Percentiles rank a stretch among this genome's conserved stretches.
Evolutionary conservation across 2,888 invertebrate species (phyloP).

Genomic region (Ornithoptera alexandrae): DNA sequence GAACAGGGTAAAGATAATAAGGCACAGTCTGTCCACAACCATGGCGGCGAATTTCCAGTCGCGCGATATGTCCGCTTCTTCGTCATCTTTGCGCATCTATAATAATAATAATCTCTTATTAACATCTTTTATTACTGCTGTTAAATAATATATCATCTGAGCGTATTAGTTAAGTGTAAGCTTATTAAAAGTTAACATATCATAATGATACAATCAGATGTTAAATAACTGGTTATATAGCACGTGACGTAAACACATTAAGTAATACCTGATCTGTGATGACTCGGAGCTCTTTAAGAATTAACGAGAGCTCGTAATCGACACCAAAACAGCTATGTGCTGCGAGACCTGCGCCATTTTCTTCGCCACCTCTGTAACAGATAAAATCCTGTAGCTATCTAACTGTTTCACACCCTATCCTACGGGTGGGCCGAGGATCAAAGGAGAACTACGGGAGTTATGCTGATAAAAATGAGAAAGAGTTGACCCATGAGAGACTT

Average conservation of each 20-base stretch:
- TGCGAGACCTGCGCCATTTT: slow-evolving; percentile 87
- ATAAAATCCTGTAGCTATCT: slow-evolving; percentile 67
- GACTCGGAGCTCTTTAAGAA: slow-evolving; percentile 95
- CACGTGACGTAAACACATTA: too few species aligned
- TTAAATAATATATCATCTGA: too few species aligned
- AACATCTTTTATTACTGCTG: background rate
- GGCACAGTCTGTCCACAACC: slow-evolving; percentile 99
- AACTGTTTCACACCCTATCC: slow-evolving; percentile 65
- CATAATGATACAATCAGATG: too few species aligned
- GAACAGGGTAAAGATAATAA: slow-evolving; percentile 99
- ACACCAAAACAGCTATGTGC: slow-evolving; percentile 94
- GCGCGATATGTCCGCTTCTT: slow-evolving; percentile 95
- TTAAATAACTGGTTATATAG: too few species aligned
- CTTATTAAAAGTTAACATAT: too few species aligned
- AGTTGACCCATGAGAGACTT: slow-evolving; percentile 50
- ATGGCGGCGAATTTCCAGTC: slow-evolving; percentile 99
- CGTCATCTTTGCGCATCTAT: slow-evolving; percentile 96
- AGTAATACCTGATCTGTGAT: slow-evolving; percentile 89
- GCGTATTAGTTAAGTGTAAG: too few species aligned
- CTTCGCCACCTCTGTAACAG: slow-evolving; percentile 77
- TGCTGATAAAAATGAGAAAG: slow-evolving; percentile 54
- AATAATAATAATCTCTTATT: slow-evolving; percentile 38
- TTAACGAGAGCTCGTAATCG: slow-evolving; percentile 95
- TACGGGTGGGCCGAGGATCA: slow-evolving; percentile 73
- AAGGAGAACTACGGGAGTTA: slow-evolving; percentile 71